These are phyloP conservation scores for Hydrophis major DNA, from an alignment of 2,797 vertebrate species.

Conservation along the genomic window DNA sequence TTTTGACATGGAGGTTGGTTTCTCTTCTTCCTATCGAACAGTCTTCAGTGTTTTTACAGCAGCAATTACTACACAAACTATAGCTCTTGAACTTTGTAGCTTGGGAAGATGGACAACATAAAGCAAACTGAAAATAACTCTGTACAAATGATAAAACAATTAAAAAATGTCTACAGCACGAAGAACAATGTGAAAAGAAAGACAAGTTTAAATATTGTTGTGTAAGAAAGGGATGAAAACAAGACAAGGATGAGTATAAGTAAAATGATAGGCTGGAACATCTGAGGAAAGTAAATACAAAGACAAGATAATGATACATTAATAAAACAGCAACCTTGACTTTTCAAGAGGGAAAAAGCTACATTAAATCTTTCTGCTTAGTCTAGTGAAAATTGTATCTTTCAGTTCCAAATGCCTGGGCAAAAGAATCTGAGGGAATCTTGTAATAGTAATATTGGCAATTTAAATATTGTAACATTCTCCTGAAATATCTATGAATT, in stretches of 20 bases:
- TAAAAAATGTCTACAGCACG: conserved; percentile 85
- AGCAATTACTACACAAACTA: conserved; percentile 79
- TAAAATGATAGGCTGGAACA: conserved; percentile 99
- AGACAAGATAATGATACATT: conserved; percentile 76
- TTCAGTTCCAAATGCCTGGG: conserved; percentile 39
- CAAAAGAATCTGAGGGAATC: not conserved
- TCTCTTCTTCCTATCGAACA: conserved; percentile 66
- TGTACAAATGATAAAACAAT: conserved; percentile 72
- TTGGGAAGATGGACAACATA: conserved; percentile 84
- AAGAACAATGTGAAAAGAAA: conserved; percentile 99
- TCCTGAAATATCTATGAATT: not conserved
- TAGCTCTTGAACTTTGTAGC: conserved; percentile 87
- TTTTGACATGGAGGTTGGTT: conserved; percentile 44
- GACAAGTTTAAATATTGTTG: conserved; percentile 99
- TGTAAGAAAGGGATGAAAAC: conserved; percentile 98
- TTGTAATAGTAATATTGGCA: not conserved
- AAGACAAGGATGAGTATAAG: conserved; percentile 99
- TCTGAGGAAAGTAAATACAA: conserved; percentile 85
- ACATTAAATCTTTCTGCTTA: conserved; percentile 22
- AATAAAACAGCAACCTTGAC: conserved; percentile 60
- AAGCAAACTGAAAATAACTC: conserved; percentile 77
- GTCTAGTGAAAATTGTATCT: conserved; percentile 43
- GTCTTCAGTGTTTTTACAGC: conserved; percentile 84
- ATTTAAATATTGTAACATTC: not conserved
- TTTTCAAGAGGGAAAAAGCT: conserved; percentile 49